These are phyloP conservation scores for Tenodera sinensis DNA, from an alignment of 2,888 invertebrate genomes.

Conservation along the genomic window DNA sequence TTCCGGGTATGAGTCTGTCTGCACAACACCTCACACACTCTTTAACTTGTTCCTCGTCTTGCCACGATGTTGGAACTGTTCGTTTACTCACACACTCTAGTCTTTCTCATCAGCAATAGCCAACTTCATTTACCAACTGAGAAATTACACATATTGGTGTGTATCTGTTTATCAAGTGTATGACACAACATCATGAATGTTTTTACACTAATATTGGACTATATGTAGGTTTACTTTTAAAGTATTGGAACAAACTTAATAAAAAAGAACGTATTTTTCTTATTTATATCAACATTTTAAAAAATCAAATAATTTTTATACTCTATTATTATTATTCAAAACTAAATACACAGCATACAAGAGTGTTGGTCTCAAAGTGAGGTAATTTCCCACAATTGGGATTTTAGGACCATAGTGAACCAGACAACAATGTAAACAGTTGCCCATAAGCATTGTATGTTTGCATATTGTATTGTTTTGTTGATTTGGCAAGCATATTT, in stretches of 20 bases:
- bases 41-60: background rate
- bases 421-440: background rate
- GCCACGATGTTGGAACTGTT: background rate
- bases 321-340: background rate
- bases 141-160: background rate
- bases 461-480: background rate
- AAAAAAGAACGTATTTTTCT: background rate
- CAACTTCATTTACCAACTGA: background rate
- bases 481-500: background rate
- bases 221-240: background rate
- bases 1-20: conserved; percentile 33
- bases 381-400: background rate
- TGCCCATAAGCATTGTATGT: background rate
- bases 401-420: background rate
- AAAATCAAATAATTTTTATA: background rate
- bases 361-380: background rate
- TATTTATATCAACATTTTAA: background rate
- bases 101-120: background rate
- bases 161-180: background rate
- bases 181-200: background rate
- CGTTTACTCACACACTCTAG: background rate
- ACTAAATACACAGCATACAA: background rate
- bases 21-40: background rate
- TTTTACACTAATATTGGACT: background rate
- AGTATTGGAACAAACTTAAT: background rate